Evolutionary conservation across 1,140 invertebrate genomes (phyloP).

Genomic region (Drosophila dunni): DNA sequence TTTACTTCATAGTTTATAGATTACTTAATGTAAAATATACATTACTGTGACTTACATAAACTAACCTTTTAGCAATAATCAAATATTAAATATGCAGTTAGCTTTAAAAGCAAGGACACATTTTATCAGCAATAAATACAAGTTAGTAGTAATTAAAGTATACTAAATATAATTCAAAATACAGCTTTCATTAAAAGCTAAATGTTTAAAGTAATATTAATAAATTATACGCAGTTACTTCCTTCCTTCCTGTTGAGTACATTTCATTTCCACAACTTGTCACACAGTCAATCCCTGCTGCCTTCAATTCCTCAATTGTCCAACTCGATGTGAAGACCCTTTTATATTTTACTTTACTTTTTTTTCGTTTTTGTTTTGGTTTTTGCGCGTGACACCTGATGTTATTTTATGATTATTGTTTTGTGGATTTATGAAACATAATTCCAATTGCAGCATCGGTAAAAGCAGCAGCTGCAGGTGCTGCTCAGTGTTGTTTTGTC

Average conservation of each 20-base stretch:
- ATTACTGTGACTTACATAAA: too few species aligned
- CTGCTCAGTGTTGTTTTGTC: slow-evolving; percentile 32
- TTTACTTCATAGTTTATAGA: too few species aligned
- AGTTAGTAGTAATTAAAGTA: too few species aligned
- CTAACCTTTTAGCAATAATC: too few species aligned
- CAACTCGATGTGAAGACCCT: slow-evolving; percentile 1
- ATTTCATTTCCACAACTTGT: neutral
- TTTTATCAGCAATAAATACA: too few species aligned
- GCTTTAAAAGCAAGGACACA: too few species aligned
- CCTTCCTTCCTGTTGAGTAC: neutral
- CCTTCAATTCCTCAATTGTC: slow-evolving; percentile 3
- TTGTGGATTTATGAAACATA: slow-evolving; percentile 79
- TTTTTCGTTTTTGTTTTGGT: slow-evolving; percentile 30
- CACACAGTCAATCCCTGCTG: slow-evolving; percentile 4
- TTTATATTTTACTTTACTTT: neutral
- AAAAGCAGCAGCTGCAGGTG: slow-evolving; percentile 46
- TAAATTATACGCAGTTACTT: too few species aligned
- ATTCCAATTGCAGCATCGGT: slow-evolving; percentile 69
- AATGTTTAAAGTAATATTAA: too few species aligned
- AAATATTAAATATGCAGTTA: too few species aligned
- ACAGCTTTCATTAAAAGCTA: too few species aligned
- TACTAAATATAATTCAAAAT: too few species aligned
- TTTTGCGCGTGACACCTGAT: slow-evolving; percentile 80
- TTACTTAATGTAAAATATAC: too few species aligned
- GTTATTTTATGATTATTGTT: slow-evolving; percentile 82